Percentiles rank a stretch among this genome's conserved stretches.
These are phyloP conservation scores for Carassius auratus DNA, from an alignment of 2,113 vertebrate genomes.

Conservation along the genomic window DNA sequence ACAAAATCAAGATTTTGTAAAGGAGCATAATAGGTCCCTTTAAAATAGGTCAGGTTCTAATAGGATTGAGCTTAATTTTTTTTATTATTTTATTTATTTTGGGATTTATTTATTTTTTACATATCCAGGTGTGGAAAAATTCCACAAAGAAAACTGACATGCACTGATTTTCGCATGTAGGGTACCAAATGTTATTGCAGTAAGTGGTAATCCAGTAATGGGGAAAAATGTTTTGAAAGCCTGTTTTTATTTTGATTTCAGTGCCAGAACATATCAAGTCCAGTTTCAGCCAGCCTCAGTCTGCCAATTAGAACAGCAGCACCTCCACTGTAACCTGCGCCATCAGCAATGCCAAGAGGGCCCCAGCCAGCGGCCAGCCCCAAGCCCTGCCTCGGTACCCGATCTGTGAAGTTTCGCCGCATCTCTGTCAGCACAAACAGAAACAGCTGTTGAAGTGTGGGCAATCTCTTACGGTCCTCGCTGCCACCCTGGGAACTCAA, in stretches of 20 bases:
- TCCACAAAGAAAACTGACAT: neutral
- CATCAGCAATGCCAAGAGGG: slow-evolving; percentile 94
- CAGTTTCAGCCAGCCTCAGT: slow-evolving; percentile 85
- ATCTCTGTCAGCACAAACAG: slow-evolving; percentile 87
- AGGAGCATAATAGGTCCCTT: neutral
- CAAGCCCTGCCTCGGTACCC: slow-evolving; percentile 82
- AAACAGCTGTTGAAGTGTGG: slow-evolving; percentile 86
- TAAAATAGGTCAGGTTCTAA: neutral
- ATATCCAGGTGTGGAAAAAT: no score
- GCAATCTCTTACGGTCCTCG: slow-evolving; percentile 77
- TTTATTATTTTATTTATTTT: no score
- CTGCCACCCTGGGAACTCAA: slow-evolving; percentile 86
- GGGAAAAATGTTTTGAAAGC: neutral
- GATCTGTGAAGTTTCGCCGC: slow-evolving; percentile 86
- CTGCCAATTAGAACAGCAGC: slow-evolving; percentile 76
- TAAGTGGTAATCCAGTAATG: no score
- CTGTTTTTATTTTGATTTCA: slow-evolving; percentile 60
- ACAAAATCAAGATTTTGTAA: no score
- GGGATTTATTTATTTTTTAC: neutral
- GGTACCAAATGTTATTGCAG: no score
- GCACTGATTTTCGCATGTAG: neutral
- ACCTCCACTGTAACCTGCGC: slow-evolving; percentile 82
- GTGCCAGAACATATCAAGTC: slow-evolving; percentile 90
- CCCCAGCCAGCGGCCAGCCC: slow-evolving; percentile 81
- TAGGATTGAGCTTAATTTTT: neutral